Evolutionary conservation across 2,797 vertebrate species (phyloP).

Genomic region (Danio tinwini): DNA sequence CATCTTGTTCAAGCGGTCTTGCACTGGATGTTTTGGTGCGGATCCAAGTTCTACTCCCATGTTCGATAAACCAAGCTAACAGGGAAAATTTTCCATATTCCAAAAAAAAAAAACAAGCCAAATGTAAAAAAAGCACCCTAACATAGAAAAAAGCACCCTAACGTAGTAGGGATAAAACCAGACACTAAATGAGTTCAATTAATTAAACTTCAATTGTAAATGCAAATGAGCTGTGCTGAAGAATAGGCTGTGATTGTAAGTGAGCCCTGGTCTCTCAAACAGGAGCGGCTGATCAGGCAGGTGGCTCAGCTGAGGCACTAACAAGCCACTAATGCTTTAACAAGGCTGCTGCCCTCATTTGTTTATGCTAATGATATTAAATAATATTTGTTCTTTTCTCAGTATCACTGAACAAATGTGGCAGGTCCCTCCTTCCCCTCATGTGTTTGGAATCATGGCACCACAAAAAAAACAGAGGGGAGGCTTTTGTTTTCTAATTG

Average conservation of each 20-base stretch:
- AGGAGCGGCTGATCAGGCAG: slow-evolving; percentile 74
- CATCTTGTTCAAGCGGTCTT: too few relatives aligned
- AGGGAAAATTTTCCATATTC: too few relatives aligned
- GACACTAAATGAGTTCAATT: slow-evolving; percentile 73
- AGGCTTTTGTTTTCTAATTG: slow-evolving; percentile 69
- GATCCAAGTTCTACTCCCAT: too few relatives aligned
- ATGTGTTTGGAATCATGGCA: slow-evolving; percentile 71
- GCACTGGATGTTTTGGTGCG: too few relatives aligned
- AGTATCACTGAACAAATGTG: slow-evolving; percentile 50
- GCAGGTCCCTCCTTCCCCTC: slow-evolving; percentile 40
- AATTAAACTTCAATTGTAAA: slow-evolving; percentile 84
- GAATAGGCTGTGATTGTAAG: slow-evolving; percentile 36
- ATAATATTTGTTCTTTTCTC: slow-evolving; percentile 79
- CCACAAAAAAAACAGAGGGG: slow-evolving; percentile 45
- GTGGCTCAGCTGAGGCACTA: slow-evolving; percentile 82
- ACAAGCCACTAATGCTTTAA: slow-evolving; percentile 76
- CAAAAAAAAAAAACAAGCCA: too few relatives aligned
- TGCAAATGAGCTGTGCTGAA: slow-evolving; percentile 76
- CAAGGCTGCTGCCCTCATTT: slow-evolving; percentile 82
- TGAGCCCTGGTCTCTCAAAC: slow-evolving; percentile 17
- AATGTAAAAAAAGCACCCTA: background rate
- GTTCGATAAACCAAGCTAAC: too few relatives aligned
- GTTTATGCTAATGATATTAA: slow-evolving; percentile 86
- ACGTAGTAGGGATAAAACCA: slow-evolving; percentile 11
- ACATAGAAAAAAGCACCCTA: background rate